Evolutionary conservation across 2,797 vertebrate genomes (phyloP), one percentile per base, ranked within the genome.

Genomic region (Agapornis canus): DNA sequence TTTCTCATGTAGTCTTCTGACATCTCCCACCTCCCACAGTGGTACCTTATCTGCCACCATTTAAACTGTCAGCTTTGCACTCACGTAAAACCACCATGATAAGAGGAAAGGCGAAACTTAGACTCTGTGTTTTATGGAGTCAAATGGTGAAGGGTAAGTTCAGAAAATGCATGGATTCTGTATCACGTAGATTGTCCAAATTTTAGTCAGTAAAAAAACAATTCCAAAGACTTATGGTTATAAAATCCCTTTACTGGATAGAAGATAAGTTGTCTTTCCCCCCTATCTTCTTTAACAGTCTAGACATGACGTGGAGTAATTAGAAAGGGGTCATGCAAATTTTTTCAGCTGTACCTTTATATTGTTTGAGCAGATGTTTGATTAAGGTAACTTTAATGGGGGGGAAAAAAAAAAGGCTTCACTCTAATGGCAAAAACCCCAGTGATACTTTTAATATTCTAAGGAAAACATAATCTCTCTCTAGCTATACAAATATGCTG

Each of bases 301-400:
- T 92, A 94, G 88, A 68, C 70, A 59, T 73, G 69, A 72, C 0
- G 0, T 69, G 23, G 9, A 39, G 37, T 66, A 60, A 79, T 90
- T 80, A 70, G 37, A 72, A 92, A 73, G 77, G n/a, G 52, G 19
- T 78, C 3, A 6, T 77, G 19, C 25, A 45, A 25, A 72, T 73
- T 42, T 35, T 92, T 92, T 79, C 71, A 43, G 0, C 82, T 84
- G 7, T 76, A 72, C 19, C 40, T 70, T 84, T 79, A 22, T 83
- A 27, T 81, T 90, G 65, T 86, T 96, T 79, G 26, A 66, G 27
- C 52, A 69, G 39, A 78, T 84, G 14, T 73, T 66, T 68, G 49
- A 72, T 90, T 68, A 70, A 64, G 66, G 13, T 66, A 51, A 49
- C 72, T 84, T 56, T 77, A 86, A 82, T 73, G 35, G 54, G 3